Percentiles rank a stretch among this genome's conserved stretches.
Evolutionary conservation across 2,888 invertebrate species (phyloP).

Genomic region (Cheilosia vulpina): DNA sequence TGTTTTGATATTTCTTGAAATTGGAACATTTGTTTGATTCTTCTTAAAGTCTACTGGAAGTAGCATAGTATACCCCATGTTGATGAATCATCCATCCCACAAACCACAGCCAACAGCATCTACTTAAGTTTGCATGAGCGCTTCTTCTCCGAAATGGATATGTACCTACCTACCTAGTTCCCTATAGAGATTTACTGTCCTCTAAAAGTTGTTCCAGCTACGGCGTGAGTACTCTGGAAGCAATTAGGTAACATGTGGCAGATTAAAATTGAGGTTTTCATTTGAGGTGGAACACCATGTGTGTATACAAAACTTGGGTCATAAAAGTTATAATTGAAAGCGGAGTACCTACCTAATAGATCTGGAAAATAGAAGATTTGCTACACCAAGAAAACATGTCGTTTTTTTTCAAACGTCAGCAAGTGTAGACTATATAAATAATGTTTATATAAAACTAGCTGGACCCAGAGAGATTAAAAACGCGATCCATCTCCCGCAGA

Average conservation of each 20-base stretch:
- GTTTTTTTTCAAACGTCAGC: too few relatives aligned
- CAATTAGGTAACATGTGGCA: slow-evolving; percentile 21
- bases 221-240: background rate
- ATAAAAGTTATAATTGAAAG: slow-evolving; percentile 13
- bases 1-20: background rate
- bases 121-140: background rate
- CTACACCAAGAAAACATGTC: too few relatives aligned
- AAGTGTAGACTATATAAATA: too few relatives aligned
- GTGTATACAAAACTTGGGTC: background rate
- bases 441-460: too few relatives aligned
- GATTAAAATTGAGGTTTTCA: slow-evolving; percentile 21
- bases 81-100: slow-evolving; percentile 19
- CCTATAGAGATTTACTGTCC: slow-evolving; percentile 25
- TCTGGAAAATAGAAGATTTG: too few relatives aligned
- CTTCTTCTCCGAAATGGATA: background rate
- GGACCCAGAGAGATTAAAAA: too few relatives aligned
- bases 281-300: slow-evolving; percentile 20
- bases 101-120: background rate
- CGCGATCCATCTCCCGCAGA: too few relatives aligned
- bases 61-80: background rate
- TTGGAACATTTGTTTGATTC: background rate
- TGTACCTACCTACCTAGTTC: background rate
- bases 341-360: too few relatives aligned
- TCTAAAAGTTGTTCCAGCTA: slow-evolving; percentile 25
- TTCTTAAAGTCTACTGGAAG: slow-evolving; percentile 13